Evolutionary conservation across 2,113 vertebrate species (phyloP).

Genomic region (Sorex fumeus): DNA sequence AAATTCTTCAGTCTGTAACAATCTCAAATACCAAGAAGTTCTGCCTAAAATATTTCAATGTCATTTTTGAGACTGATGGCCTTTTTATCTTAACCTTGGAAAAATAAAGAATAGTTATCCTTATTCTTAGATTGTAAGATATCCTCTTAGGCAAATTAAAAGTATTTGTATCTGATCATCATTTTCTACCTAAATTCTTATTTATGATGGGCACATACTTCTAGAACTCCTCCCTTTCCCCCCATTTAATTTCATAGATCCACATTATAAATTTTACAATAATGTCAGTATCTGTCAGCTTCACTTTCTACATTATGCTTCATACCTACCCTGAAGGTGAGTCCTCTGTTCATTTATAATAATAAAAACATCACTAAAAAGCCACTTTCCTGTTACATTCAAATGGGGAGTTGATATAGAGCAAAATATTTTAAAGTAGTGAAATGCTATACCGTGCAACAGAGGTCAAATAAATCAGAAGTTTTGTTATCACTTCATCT

Average conservation of each 20-base stretch:
- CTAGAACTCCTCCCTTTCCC: not conserved
- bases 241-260: slow-evolving; percentile 12
- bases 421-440: not conserved
- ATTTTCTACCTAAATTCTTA: not conserved
- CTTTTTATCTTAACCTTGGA: slow-evolving; percentile 38
- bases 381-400: not conserved
- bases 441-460: slow-evolving; percentile 92
- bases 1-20: slow-evolving; percentile 1
- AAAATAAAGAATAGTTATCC: slow-evolving; percentile 6
- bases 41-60: slow-evolving; percentile 13
- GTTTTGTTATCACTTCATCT: slow-evolving; percentile 92
- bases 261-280: slow-evolving; percentile 18
- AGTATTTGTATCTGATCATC: not conserved
- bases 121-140: not conserved
- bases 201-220: slow-evolving; percentile 20
- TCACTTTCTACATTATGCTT: slow-evolving; percentile 36
- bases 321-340: slow-evolving; percentile 27
- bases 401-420: slow-evolving; percentile 28
- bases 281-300: slow-evolving; percentile 16
- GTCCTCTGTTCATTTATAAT: slow-evolving; percentile 10
- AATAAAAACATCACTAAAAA: slow-evolving; percentile 29
- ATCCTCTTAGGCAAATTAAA: slow-evolving; percentile 42
- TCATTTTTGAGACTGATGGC: slow-evolving; percentile 1
- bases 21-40: slow-evolving; percentile 42
- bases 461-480: slow-evolving; percentile 94